phyloP scores from a whole-genome alignment of 2,888 invertebrate genomes.

The Diarsia brunnea region DNA sequence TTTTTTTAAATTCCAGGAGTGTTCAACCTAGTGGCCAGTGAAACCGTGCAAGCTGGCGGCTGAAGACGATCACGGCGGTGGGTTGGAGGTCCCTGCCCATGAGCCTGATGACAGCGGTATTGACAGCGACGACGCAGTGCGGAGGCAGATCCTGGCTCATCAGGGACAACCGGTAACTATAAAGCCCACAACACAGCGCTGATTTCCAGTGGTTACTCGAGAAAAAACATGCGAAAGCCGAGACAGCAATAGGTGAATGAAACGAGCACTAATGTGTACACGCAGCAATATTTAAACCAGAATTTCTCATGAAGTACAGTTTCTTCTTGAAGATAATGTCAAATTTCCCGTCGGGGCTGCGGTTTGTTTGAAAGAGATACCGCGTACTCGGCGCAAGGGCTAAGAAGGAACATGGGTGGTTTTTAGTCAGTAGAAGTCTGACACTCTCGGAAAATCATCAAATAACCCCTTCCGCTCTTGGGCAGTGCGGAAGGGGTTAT shows the following conservation, averaged over 20 bases:
- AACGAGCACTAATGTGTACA: not conserved
- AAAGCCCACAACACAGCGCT: not conserved
- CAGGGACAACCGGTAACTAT: constrained; percentile 46
- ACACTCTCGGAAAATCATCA: too few relatives aligned
- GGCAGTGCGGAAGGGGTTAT: too few relatives aligned
- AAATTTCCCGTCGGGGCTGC: too few relatives aligned
- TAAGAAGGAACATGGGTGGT: too few relatives aligned
- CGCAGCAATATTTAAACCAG: too few relatives aligned
- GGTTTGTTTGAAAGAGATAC: too few relatives aligned
- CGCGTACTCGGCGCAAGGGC: too few relatives aligned
- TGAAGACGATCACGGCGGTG: constrained; percentile 62
- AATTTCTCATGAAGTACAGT: too few relatives aligned
- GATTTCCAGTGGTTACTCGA: not conserved
- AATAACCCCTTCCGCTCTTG: too few relatives aligned
- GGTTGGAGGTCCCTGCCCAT: constrained; percentile 69
- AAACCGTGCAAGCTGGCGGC: constrained; percentile 77
- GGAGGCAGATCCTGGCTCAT: constrained; percentile 49
- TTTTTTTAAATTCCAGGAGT: constrained; percentile 65
- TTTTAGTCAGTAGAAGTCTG: too few relatives aligned
- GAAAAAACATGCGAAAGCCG: not conserved
- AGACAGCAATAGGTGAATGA: not conserved
- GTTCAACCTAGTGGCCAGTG: constrained; percentile 41
- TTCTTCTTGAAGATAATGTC: too few relatives aligned
- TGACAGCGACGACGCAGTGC: constrained; percentile 80
- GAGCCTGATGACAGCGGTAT: constrained; percentile 85